Conservation (phyloP, 2,888 invertebrate species). For the Liposcelis brunnea region DNA sequence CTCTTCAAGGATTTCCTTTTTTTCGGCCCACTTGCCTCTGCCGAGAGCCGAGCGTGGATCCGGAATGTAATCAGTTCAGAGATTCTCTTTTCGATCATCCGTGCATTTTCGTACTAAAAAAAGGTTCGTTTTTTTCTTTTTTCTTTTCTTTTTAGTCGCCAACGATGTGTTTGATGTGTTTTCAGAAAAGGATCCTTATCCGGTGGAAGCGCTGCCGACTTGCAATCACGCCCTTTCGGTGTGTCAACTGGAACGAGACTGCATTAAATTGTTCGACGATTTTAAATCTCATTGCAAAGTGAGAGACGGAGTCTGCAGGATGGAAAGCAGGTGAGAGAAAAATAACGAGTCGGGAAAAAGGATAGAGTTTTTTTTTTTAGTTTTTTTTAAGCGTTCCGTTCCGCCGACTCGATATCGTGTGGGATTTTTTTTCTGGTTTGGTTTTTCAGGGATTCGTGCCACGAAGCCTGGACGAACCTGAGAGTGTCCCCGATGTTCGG, state of each 20-base stretch:
- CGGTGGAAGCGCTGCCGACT: constrained; percentile 73
- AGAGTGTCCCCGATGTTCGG: constrained; percentile 80
- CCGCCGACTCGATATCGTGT: constrained; percentile 29
- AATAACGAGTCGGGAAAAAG: neutral
- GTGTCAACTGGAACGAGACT: constrained; percentile 65
- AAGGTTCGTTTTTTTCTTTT: constrained; percentile 44
- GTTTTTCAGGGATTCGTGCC: constrained; percentile 56
- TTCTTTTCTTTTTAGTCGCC: constrained; percentile 13
- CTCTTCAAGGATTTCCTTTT: constrained; percentile 79
- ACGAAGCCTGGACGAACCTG: constrained; percentile 74
- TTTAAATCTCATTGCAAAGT: constrained; percentile 78
- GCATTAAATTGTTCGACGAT: constrained; percentile 64
- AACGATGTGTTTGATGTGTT: neutral
- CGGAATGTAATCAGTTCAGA: constrained; percentile 81
- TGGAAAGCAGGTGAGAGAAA: constrained; percentile 64
- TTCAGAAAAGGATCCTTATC: constrained; percentile 77
- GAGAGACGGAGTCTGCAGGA: constrained; percentile 69
- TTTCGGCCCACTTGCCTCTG: constrained; percentile 87
- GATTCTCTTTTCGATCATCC: constrained; percentile 89
- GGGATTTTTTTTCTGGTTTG: neutral
- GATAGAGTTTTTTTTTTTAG: neutral
- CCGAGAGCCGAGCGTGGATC: constrained; percentile 76
- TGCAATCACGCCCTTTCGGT: constrained; percentile 78
- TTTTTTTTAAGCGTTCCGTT: constrained; percentile 51
- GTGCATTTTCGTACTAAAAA: constrained; percentile 75